Evolutionary conservation across 1,140 invertebrate genomes (phyloP).

Genomic region (Idris sp.): DNA sequence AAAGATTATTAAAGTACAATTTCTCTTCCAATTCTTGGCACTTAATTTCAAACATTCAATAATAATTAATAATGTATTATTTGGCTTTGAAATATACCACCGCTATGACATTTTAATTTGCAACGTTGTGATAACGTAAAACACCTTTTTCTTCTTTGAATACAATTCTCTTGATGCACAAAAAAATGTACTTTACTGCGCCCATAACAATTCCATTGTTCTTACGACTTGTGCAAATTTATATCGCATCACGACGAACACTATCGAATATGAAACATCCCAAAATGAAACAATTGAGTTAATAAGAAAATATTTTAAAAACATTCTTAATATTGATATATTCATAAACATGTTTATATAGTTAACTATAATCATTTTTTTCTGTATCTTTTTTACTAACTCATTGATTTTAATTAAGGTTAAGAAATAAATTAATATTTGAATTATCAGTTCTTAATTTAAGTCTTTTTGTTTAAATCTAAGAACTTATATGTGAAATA

Average conservation of each 20-base stretch:
- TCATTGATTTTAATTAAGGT: no score
- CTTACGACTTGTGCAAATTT: conserved; percentile 45
- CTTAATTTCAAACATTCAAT: conserved; percentile 27
- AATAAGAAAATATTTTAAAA: no score
- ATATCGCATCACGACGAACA: conserved; percentile 28
- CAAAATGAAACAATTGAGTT: no score
- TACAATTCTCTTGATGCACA: conserved; percentile 10
- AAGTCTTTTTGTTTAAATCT: no score
- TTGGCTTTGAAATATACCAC: conserved; percentile 18
- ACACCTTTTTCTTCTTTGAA: conserved; percentile 6
- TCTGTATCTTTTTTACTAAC: no score
- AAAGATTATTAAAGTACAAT: conserved; percentile 46
- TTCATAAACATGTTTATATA: no score
- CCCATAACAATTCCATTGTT: conserved; percentile 35
- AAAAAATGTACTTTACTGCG: conserved; percentile 10
- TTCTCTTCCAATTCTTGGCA: conserved; percentile 30
- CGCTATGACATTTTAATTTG: conserved; percentile 15
- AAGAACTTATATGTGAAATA: no score
- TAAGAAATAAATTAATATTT: no score
- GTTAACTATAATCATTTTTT: no score
- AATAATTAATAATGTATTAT: conserved; percentile 45
- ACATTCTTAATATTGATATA: no score
- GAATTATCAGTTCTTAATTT: no score
- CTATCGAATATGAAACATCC: conserved; percentile 41
- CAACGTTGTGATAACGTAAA: neutral